Evolutionary conservation across 2,797 vertebrate genomes (phyloP).

Genomic region (Syndactyla subalaris): DNA sequence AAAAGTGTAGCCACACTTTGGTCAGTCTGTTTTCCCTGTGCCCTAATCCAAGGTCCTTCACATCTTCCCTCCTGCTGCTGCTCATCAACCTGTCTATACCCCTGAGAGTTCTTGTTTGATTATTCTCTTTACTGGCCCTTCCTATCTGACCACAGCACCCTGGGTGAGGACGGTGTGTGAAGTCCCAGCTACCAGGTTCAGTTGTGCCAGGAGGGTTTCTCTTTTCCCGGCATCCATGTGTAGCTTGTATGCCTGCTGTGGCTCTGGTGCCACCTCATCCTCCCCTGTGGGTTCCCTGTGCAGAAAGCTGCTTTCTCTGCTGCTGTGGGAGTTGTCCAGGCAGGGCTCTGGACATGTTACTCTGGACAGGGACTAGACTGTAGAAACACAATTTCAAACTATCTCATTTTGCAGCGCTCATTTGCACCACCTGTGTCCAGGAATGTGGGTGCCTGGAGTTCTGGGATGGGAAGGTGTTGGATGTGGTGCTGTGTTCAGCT

Average conservation of each 20-base stretch:
- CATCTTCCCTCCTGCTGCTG: background rate
- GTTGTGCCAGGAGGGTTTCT: fast-evolving
- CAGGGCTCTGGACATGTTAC: background rate
- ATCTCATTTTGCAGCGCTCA: background rate
- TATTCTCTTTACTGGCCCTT: background rate
- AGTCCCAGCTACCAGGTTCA: background rate
- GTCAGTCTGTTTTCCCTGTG: background rate
- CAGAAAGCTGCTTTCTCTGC: background rate
- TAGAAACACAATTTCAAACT: background rate
- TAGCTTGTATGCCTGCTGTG: fast-evolving
- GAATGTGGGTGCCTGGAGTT: background rate
- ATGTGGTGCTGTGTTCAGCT: background rate
- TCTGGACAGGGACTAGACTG: background rate
- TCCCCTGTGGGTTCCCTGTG: background rate
- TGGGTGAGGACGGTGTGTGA: background rate
- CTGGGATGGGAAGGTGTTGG: background rate
- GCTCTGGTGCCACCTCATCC: background rate
- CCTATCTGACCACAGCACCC: fast-evolving
- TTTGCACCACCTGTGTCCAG: background rate
- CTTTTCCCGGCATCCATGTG: background rate
- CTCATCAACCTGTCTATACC: background rate
- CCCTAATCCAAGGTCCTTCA: background rate
- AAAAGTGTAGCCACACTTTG: background rate
- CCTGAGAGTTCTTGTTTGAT: background rate
- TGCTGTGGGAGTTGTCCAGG: background rate